Evolutionary conservation across 30 jellyfish, hydroid and myxozoan genomes (phyloP).

Genomic region (Mastigias papua): DNA sequence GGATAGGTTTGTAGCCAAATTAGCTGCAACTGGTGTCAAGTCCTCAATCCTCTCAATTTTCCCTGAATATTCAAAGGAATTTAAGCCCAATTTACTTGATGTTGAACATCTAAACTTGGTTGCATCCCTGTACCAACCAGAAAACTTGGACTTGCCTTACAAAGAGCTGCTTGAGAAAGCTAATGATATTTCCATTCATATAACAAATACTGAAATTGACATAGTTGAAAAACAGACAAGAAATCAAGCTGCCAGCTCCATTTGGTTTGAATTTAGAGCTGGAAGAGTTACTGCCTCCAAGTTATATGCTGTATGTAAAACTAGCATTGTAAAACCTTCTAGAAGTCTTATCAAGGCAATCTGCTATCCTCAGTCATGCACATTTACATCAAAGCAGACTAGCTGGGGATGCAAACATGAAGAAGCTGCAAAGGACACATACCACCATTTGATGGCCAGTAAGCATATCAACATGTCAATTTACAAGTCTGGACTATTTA

Average conservation of each 20-base stretch:
- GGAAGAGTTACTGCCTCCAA: conserved; percentile 48
- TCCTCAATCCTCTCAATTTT: conserved; percentile 8
- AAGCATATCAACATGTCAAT: neutral
- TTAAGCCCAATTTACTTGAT: conserved; percentile 9
- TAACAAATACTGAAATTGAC: neutral
- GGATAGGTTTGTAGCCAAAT: conserved; percentile 7
- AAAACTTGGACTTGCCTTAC: neutral
- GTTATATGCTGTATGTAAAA: conserved; percentile 15
- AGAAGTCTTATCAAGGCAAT: conserved; percentile 18
- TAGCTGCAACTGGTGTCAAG: neutral
- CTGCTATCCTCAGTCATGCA: conserved; percentile 21
- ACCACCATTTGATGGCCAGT: neutral
- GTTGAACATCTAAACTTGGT: neutral
- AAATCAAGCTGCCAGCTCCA: conserved; percentile 15
- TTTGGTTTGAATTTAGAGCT: conserved; percentile 27
- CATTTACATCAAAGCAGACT: conserved; percentile 27
- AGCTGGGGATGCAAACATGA: conserved; percentile 39
- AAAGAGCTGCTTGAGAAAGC: neutral
- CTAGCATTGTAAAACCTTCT: conserved; percentile 25
- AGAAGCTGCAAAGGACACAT: conserved; percentile 14
- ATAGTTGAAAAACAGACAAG: conserved; percentile 35
- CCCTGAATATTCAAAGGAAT: conserved; percentile 9
- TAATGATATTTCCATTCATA: neutral
- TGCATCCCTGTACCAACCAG: neutral
- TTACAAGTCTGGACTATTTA: neutral